Conservation (phyloP, 2,888 invertebrate genomes). For the Drosophila diplacantha region DNA sequence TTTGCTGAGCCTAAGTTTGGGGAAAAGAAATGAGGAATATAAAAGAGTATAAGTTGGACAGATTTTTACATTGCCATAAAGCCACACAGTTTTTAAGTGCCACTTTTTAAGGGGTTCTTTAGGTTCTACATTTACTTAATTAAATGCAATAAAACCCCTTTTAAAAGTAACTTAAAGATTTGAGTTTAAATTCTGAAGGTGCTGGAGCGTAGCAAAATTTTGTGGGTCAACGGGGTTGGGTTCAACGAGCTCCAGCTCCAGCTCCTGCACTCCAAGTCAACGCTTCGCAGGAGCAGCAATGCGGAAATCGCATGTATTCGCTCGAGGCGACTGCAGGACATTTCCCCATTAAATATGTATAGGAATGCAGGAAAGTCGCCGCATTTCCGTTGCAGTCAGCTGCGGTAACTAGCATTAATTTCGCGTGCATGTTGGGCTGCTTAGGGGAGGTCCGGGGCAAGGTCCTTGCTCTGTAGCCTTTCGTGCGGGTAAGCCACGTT, state of each 20-base stretch:
- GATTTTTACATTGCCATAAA: neutral
- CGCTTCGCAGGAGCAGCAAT: conserved; percentile 34
- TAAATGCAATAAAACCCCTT: neutral
- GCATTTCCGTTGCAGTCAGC: conserved; percentile 43
- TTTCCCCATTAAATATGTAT: conserved; percentile 55
- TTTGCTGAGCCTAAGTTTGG: neutral
- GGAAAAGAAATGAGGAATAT: neutral
- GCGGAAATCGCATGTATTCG: conserved; percentile 55
- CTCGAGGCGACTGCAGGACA: conserved; percentile 43
- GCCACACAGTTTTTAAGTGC: neutral
- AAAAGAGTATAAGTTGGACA: neutral
- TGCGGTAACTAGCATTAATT: conserved; percentile 36
- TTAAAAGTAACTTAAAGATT: neutral
- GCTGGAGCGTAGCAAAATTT: conserved; percentile 42
- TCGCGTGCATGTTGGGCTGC: conserved; percentile 26
- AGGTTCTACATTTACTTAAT: neutral
- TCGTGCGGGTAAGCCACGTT: conserved; percentile 7
- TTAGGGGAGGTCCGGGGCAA: neutral
- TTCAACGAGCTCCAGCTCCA: conserved; percentile 24
- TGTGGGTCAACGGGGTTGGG: conserved; percentile 55
- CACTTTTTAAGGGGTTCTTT: neutral
- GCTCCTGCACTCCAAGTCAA: conserved; percentile 27
- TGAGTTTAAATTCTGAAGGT: conserved; percentile 3
- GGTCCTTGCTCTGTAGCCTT: neutral
- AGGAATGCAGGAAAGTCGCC: conserved; percentile 41